These are phyloP conservation scores for Pseudorhombus dupliciocellatus DNA, from an alignment of 2,113 vertebrate genomes.

Conservation along the genomic window DNA sequence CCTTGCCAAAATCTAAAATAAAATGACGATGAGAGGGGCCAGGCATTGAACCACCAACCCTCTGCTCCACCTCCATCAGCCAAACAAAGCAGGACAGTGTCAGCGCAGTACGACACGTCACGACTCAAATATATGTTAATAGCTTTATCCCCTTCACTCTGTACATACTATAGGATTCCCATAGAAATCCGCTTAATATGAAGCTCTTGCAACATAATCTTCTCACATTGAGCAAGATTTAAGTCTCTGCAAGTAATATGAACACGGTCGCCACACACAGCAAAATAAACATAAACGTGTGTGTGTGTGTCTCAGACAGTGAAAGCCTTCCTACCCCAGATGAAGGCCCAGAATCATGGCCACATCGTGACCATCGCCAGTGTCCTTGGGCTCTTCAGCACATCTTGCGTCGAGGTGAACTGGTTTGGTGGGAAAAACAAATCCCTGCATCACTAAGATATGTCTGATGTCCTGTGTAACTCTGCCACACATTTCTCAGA, in stretches of 20 bases:
- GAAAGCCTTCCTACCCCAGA: slow-evolving; percentile 75
- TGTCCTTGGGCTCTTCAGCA: slow-evolving; percentile 67
- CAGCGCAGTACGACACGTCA: slow-evolving; percentile 21
- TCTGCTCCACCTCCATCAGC: not conserved
- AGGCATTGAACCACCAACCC: too few species aligned
- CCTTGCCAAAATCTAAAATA: too few species aligned
- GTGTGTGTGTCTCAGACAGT: slow-evolving; percentile 56
- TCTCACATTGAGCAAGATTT: slow-evolving; percentile 32
- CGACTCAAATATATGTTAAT: slow-evolving; percentile 32
- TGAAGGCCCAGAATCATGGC: slow-evolving; percentile 60
- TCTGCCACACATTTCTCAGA: not conserved
- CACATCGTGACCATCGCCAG: slow-evolving; percentile 74
- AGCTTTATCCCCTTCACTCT: slow-evolving; percentile 44
- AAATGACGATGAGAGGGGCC: too few species aligned
- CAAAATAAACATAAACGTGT: not conserved
- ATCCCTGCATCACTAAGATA: too few species aligned
- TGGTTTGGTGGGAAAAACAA: too few species aligned
- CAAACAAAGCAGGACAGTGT: slow-evolving; percentile 48
- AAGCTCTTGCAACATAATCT: slow-evolving; percentile 44
- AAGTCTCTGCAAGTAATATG: slow-evolving; percentile 21
- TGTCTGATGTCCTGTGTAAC: too few species aligned
- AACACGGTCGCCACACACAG: slow-evolving; percentile 5
- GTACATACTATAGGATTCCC: slow-evolving; percentile 8
- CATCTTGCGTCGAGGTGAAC: slow-evolving; percentile 69
- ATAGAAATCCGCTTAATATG: slow-evolving; percentile 62